Percentiles rank a stretch among this genome's conserved stretches.
Evolutionary conservation across 2,797 vertebrate species (phyloP).

Genomic region (Botia kubotai): DNA sequence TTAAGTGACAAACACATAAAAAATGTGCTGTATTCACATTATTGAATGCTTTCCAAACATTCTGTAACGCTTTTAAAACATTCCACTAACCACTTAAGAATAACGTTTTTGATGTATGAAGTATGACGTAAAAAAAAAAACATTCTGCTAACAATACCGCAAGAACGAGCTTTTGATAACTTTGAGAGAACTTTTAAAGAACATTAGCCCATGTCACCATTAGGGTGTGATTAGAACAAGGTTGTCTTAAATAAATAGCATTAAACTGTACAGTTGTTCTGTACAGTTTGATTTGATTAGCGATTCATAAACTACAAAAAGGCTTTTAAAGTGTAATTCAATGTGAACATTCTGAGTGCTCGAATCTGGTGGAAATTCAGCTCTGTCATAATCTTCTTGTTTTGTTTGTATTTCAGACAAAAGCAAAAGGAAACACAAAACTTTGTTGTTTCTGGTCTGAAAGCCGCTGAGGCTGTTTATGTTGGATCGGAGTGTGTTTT

Average conservation of each 20-base stretch:
- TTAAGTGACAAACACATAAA: no score
- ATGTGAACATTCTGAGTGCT: neutral
- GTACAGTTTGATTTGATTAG: neutral
- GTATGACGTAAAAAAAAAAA: no score
- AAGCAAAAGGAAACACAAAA: conserved; percentile 14
- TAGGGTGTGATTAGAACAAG: neutral
- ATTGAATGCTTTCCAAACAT: no score
- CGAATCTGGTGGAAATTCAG: conserved; percentile 8
- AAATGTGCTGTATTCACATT: no score
- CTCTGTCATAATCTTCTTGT: neutral
- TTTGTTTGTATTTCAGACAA: conserved; percentile 12
- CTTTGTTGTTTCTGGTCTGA: conserved; percentile 40
- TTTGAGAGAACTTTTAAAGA: neutral
- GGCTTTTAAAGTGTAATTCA: neutral
- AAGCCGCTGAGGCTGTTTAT: neutral
- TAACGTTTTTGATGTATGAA: no score
- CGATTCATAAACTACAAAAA: neutral
- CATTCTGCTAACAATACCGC: no score
- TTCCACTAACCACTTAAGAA: no score
- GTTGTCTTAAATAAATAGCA: neutral
- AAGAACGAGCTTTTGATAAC: no score
- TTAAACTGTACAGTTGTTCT: no score
- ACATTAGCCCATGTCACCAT: neutral
- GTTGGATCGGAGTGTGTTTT: conserved; percentile 29
- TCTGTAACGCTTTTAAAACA: no score